Evolutionary conservation across 1,140 invertebrate genomes (phyloP), one percentile per base, ranked within the genome.

Genomic region (Elymnias hypermnestra): DNA sequence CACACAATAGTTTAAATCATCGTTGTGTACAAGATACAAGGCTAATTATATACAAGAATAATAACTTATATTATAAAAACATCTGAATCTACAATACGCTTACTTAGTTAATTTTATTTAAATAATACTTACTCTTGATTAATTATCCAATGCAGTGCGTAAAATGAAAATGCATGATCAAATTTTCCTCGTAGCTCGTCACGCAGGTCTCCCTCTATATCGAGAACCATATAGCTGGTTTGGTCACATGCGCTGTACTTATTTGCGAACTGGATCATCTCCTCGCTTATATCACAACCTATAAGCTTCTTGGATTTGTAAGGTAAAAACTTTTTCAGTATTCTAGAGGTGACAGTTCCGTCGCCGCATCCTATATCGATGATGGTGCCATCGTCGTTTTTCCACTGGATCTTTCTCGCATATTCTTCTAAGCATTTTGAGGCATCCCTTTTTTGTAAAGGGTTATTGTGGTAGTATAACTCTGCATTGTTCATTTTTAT

Each of bases 321-420:
- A 0, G 92, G 90, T n/a, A 95, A 59, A 46, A 87, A 82, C 0
- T 90, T 91, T 31, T 90, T 72, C 5, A 95, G 75, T n/a, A 94
- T 72, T 13, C 91, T 87, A 7, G 88, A 87, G 0, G 92, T 93
- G 3, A 95, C 90, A 54, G 91, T 88, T 0, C 94, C 94, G 9
- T 93, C 91, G 0, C 94, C 94, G 38, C 92, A 94, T 0, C 94
- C 94, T 8, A 96, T 88, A 61, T 96, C 94, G 43, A 95, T 78
- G 1, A 94, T 76, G 26, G 84, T 86, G 18, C 77, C 75, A 1
- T 86, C 87, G 15, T 83, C 76, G 3, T 73, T 59, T 33, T 85
- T 83, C 91, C 91, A 92, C 50, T 87, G 76, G 8, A 92, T 87
- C 25, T 86, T 81, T 2, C 76, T 75, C 1, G 86, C 72, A 63